Percentiles rank a stretch among this genome's conserved stretches.
These are phyloP conservation scores for Channallabes apus DNA, from an alignment of 2,797 vertebrate genomes.

Conservation along the genomic window DNA sequence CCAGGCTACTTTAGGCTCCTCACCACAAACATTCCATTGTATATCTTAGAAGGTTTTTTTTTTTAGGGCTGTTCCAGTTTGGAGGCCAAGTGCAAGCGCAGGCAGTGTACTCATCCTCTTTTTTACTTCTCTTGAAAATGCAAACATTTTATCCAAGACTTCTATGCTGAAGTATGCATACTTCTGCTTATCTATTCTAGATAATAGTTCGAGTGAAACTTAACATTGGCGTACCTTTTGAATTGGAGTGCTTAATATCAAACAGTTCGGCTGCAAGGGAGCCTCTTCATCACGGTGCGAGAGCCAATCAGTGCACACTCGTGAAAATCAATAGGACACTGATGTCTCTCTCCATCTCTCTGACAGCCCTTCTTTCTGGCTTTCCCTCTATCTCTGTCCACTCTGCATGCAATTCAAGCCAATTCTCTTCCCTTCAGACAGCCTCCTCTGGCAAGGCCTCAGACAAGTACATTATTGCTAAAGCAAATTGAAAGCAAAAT, in stretches of 20 bases:
- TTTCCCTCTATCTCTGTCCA: constrained; percentile 18
- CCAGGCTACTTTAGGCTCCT: neutral
- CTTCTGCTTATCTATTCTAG: neutral
- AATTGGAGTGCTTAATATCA: constrained; percentile 31
- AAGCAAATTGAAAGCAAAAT: constrained; percentile 37
- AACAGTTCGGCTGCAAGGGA: constrained; percentile 35
- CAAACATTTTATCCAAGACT: neutral
- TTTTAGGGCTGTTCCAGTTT: neutral
- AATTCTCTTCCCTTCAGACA: constrained; percentile 42
- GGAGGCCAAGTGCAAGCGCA: neutral
- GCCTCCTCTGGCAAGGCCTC: constrained; percentile 33
- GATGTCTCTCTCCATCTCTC: constrained; percentile 56
- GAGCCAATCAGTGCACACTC: constrained; percentile 49
- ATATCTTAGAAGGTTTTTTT: neutral
- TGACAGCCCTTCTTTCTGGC: constrained; percentile 45
- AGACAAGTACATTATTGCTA: constrained; percentile 43
- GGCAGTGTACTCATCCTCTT: neutral
- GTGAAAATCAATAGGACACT: constrained; percentile 56
- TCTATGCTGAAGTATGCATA: neutral
- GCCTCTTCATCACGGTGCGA: constrained; percentile 44
- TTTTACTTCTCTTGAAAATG: neutral
- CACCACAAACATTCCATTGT: neutral
- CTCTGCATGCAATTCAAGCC: constrained; percentile 40
- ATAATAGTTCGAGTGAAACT: neutral
- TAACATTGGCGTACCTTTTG: neutral